A percentile compares a stretch with the other conserved stretches of the same genome.
phyloP scores from a whole-genome alignment of 2,888 invertebrate species.

The Sycophila texana region DNA sequence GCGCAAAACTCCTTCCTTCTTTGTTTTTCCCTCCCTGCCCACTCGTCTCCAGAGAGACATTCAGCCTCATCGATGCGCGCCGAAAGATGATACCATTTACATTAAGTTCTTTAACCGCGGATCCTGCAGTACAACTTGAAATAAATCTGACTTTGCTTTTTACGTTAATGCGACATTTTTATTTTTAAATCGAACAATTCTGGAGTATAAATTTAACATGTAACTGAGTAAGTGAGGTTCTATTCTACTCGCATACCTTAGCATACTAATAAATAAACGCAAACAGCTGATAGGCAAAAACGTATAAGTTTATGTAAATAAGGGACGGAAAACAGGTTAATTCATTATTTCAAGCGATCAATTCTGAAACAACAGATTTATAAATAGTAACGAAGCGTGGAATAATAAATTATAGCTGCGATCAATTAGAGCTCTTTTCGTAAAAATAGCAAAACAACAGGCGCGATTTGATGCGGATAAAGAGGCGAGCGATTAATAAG shows the following conservation, averaged over 20 bases:
- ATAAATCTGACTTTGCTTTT: background rate
- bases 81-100: constrained; percentile 17
- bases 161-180: too few relatives aligned
- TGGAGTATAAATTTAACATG: too few relatives aligned
- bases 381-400: constrained; percentile 13
- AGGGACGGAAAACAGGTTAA: constrained; percentile 26
- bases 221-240: too few relatives aligned
- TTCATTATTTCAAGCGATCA: constrained; percentile 16
- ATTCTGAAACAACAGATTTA: constrained; percentile 8
- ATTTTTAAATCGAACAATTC: too few relatives aligned
- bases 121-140: background rate
- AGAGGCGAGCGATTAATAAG: constrained; percentile 12
- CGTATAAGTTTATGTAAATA: too few relatives aligned
- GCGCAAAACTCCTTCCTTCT: constrained; percentile 11
- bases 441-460: background rate
- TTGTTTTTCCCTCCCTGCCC: background rate
- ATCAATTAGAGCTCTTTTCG: background rate
- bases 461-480: background rate
- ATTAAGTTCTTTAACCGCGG: constrained; percentile 7
- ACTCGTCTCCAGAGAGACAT: constrained; percentile 1
- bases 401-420: background rate
- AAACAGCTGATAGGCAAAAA: too few relatives aligned
- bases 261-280: too few relatives aligned
- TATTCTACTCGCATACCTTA: too few relatives aligned
- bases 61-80: constrained; percentile 25